These are phyloP conservation scores for Chionis minor DNA, from an alignment of 2,113 vertebrate species.

Conservation along the genomic window DNA sequence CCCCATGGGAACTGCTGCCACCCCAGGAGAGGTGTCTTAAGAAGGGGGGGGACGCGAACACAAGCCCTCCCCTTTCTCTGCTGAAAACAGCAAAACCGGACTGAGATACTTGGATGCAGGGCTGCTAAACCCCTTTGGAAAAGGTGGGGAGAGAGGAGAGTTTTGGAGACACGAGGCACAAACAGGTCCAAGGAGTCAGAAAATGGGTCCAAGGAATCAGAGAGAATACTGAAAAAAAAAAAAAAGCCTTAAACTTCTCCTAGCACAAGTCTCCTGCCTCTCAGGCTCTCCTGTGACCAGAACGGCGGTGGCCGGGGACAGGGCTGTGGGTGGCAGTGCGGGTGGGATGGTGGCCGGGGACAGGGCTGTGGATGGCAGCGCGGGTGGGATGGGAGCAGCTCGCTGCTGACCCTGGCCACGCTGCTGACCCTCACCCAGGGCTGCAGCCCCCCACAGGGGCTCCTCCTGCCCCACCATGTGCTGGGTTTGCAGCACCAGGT, in stretches of 20 bases:
- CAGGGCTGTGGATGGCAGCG: fast-evolving
- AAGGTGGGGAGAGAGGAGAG: not conserved
- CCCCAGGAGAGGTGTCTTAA: not conserved
- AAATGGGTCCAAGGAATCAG: not conserved
- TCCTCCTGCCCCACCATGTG: not conserved
- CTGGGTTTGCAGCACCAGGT: not conserved
- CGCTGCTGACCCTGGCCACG: not conserved
- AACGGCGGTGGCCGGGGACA: fast-evolving
- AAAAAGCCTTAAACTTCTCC: not conserved
- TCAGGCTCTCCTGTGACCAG: fast-evolving
- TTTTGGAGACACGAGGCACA: not conserved
- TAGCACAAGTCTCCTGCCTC: not conserved
- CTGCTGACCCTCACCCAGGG: not conserved
- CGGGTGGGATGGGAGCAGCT: too few relatives aligned
- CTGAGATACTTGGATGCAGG: fast-evolving
- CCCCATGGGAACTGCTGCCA: not conserved
- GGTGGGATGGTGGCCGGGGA: not conserved
- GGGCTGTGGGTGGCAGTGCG: fast-evolving
- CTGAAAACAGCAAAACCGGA: not conserved
- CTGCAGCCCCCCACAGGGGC: not conserved
- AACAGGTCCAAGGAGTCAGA: not conserved
- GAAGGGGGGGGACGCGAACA: not conserved
- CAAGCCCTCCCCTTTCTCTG: too few relatives aligned
- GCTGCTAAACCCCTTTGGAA: not conserved
- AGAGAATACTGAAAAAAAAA: too few relatives aligned